A percentile compares a stretch with the other conserved stretches of the same genome.
These are phyloP conservation scores for Carettochelys insculpta DNA, from an alignment of 2,113 vertebrate species.

Conservation along the genomic window DNA sequence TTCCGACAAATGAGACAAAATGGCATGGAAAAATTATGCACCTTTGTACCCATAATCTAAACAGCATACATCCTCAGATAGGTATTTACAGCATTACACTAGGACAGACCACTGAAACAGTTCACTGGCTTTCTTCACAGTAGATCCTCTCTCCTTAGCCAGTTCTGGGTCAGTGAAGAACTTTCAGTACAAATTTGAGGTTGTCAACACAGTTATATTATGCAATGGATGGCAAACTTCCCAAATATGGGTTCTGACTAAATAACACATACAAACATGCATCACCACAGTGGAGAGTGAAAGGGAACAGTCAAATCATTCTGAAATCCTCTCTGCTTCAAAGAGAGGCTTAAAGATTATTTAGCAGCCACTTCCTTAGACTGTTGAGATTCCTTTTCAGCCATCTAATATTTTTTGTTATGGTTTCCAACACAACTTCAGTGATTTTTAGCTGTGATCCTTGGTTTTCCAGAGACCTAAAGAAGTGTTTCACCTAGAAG, in stretches of 20 bases:
- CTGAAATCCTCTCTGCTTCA: background rate
- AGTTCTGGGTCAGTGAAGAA: background rate
- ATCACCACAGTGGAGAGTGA: background rate
- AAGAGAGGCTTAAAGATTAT: background rate
- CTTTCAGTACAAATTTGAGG: background rate
- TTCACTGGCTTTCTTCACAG: background rate
- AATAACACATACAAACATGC: background rate
- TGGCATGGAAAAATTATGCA: background rate
- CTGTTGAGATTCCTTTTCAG: slow-evolving; percentile 45
- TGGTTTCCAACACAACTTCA: slow-evolving; percentile 37
- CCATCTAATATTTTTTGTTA: slow-evolving; percentile 46
- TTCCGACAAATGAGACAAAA: background rate
- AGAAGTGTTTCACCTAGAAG: slow-evolving; percentile 54
- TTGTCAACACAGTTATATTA: background rate
- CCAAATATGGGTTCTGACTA: background rate
- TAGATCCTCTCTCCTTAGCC: background rate
- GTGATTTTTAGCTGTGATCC: slow-evolving; percentile 29
- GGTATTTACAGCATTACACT: background rate
- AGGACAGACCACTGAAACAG: background rate
- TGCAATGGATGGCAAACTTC: background rate
- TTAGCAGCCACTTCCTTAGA: slow-evolving; percentile 28
- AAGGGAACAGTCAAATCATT: background rate
- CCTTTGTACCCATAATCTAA: background rate
- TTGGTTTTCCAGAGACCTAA: slow-evolving; percentile 38
- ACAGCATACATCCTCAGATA: background rate